A percentile compares a stretch with the other conserved stretches of the same genome.
Conservation (phyloP, 2,797 vertebrate genomes). For the Syncerus caffer region DNA sequence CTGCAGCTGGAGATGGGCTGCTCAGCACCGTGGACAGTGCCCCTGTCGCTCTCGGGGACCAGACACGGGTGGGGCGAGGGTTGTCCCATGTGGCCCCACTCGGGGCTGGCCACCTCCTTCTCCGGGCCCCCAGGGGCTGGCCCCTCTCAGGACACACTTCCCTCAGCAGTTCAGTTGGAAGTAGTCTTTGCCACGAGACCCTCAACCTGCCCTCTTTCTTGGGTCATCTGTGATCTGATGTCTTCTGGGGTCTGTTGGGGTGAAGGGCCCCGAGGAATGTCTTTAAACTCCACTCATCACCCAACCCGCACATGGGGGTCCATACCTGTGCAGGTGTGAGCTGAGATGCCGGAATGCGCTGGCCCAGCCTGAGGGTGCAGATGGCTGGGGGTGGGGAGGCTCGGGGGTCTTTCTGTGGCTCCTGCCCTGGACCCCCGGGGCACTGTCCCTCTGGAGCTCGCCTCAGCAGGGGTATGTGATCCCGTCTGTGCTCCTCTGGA, state of each 20-base stretch:
- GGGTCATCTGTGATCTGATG: not conserved
- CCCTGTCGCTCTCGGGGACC: fast-evolving
- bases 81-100: not conserved
- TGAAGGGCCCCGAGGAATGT: not conserved
- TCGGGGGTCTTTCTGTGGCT: not conserved
- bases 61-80: fast-evolving
- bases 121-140: fast-evolving
- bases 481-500: not conserved
- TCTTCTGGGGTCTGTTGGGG: not conserved
- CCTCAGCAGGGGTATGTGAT: not conserved
- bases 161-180: not conserved
- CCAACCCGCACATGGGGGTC: fast-evolving
- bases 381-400: not conserved
- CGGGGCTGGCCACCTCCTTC: not conserved
- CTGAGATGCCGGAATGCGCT: not conserved
- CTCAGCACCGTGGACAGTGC: not conserved
- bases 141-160: not conserved
- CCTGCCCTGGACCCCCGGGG: not conserved
- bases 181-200: not conserved
- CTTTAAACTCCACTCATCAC: not conserved
- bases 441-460: not conserved
- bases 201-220: not conserved
- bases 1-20: fast-evolving
- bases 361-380: not conserved
- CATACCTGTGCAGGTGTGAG: not conserved